Evolutionary conservation across 2,888 invertebrate genomes (phyloP), one percentile per base, ranked within the genome.

Genomic region (Eupithecia abbreviata): DNA sequence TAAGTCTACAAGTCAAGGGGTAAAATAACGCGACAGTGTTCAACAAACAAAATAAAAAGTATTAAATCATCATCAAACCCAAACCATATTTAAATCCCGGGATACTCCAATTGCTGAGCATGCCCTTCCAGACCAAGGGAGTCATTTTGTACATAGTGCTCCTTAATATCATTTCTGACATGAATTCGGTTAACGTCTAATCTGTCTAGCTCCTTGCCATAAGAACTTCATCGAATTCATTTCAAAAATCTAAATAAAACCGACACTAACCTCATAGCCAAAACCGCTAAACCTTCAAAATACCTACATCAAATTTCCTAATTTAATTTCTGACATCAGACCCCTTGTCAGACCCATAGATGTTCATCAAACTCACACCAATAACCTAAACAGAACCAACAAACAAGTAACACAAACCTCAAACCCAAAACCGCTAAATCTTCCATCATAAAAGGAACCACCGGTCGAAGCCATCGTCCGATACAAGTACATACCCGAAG

Each of bases 401-500:
- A 42, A 68, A 42, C n/a, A 43, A 43, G 15, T 45, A 68, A 73
- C 68, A 74, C 45, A 41, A 58, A 42, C 4, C 18, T 55, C 62
- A 18, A 42, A 58, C 3, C 12, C 58, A 47, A 68, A 71, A 65
- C 47, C 18, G 55, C 69, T 73, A 42, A 70, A 70, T 49, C 42
- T 74, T 75, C 73, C 73, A 79, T 81, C 77, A 76, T 81, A 83
- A 85, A 91, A 93, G 85, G 90, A 90, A 86, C 88, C 93, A 81
- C 83, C 88, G 87, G 92, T 72, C 49, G 78, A 84, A 83, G 88
- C 89, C n/a, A n/a, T 7, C 79, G 85, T 87, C 83, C 89, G 86
- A 83, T 89, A 88, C 88, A 89, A 88, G 87, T 92, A 90, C 88
- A 85, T 93, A 79, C 90, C 90, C 15, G 87, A 85, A 80, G 90